Evolutionary conservation across 2,797 vertebrate genomes (phyloP), one percentile per base, ranked within the genome.

Genomic region (Clarias platycephalus): DNA sequence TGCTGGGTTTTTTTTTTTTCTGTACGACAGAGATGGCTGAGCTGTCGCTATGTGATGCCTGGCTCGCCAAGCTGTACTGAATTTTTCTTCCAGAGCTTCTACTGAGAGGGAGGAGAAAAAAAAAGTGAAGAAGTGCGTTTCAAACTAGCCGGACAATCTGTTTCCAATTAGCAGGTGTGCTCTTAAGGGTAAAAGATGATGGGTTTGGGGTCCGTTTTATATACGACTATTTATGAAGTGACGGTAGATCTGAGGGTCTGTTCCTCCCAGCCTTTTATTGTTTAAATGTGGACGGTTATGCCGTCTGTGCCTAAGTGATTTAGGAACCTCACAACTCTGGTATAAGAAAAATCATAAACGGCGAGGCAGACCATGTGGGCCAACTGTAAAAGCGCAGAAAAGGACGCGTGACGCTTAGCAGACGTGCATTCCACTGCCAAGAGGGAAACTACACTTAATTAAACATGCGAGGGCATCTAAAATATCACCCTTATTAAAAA

Each of bases 221-320:
- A 96, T 94, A 94, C 95, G 95, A 96, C 95, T 98, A 97, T 99
- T 99, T 99, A 99, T 98, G 97, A 98, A 97, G 98, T 99, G 97
- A 95, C 94, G 92, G 94, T 94, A 98, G 97, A 99, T 98, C 98
- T 98, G 91, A 99, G 96, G 95, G 95, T 95, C 84, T 93, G 95
- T 66, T 94, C 92, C 96, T 96, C 96, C 96, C 96, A 96, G 93
- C 95, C 96, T 97, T 96, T 98, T 97, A 99, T 97, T 97, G 97
- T 97, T 97, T 97, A 96, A 98, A 97, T 96, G 96, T 96, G 96
- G 96, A 96, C 95, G 92, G 95, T 95, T 95, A 93, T 92, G 95
- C 95, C 96, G 86, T 80, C 94, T 94, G 95, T 93, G 93, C 93
- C 95, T 93, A 93, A 94, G 94, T 96, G 95, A 96, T 96, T 96